Percentiles rank a stretch among this genome's conserved stretches.
Conservation (phyloP, 2,113 vertebrate species). For the Oplegnathus fasciatus region DNA sequence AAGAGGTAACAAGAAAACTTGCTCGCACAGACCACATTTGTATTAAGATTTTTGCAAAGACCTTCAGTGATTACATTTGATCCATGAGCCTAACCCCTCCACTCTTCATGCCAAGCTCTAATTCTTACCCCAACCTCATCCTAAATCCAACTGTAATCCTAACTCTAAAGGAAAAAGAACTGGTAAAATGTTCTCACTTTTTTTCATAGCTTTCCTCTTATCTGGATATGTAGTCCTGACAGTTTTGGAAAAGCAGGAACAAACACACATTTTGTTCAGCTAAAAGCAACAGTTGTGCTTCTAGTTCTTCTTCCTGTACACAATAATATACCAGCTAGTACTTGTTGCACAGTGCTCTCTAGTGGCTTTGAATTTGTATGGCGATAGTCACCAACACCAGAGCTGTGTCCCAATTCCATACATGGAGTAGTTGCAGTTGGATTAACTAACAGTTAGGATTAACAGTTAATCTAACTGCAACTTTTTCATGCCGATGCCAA, state of each 20-base stretch:
- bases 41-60: slow-evolving; percentile 33
- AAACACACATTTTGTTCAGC: slow-evolving; percentile 8
- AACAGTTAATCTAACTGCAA: not conserved
- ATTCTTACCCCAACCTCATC: not conserved
- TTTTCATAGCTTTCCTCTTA: not conserved
- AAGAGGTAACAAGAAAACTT: slow-evolving; percentile 87
- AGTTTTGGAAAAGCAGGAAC: slow-evolving; percentile 16
- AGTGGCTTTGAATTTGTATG: slow-evolving; percentile 35
- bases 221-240: not conserved
- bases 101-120: not conserved
- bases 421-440: not conserved
- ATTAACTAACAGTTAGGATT: not conserved
- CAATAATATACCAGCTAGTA: too few species aligned
- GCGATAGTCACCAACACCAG: not conserved
- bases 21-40: slow-evolving; percentile 22
- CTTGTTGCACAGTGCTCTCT: slow-evolving; percentile 62
- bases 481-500: not conserved
- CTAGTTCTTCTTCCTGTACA: not conserved
- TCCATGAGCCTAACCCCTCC: slow-evolving; percentile 11
- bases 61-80: slow-evolving; percentile 38
- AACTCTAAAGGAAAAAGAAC: slow-evolving; percentile 20
- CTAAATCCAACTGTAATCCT: slow-evolving; percentile 1
- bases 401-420: not conserved
- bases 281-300: slow-evolving; percentile 9
- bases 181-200: slow-evolving; percentile 8